Conservation (phyloP, 2,888 invertebrate species). For the Nomada hirtipes region DNA sequence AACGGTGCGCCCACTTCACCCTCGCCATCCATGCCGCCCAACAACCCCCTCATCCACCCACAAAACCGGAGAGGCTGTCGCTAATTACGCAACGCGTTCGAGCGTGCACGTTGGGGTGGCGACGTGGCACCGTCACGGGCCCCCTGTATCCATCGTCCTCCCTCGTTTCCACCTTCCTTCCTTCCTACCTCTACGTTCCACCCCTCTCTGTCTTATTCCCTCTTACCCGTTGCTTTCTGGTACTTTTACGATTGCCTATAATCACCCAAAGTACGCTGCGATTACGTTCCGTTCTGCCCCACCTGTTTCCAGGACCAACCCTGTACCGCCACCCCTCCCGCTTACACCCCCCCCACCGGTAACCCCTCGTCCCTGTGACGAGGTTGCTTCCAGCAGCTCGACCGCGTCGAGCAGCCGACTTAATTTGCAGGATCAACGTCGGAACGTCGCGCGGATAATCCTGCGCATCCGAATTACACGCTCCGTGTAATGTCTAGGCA, state of each 20-base stretch:
- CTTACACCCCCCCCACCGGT: background rate
- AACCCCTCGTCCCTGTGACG: constrained; percentile 13
- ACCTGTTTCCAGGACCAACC: constrained; percentile 50
- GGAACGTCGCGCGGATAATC: constrained; percentile 66
- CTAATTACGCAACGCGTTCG: constrained; percentile 79
- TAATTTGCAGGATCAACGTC: constrained; percentile 74
- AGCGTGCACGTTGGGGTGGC: constrained; percentile 73
- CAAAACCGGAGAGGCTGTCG: constrained; percentile 76
- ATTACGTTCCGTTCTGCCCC: constrained; percentile 58
- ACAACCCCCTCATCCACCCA: constrained; percentile 64
- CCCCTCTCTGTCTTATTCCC: constrained; percentile 46
- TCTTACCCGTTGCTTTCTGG: constrained; percentile 54
- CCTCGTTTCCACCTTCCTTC: constrained; percentile 11
- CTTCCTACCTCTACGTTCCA: constrained; percentile 24
- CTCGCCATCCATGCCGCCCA: constrained; percentile 58
- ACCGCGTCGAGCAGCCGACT: constrained; percentile 65
- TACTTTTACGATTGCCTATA: constrained; percentile 67
- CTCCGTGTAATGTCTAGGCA: constrained; percentile 53
- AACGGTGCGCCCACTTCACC: constrained; percentile 65
- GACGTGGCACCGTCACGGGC: constrained; percentile 67
- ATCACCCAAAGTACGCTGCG: constrained; percentile 65
- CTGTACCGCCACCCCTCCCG: background rate
- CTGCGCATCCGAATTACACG: constrained; percentile 68
- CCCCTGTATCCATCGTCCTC: constrained; percentile 56
- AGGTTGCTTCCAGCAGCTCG: constrained; percentile 30